Conservation (phyloP, 1,140 invertebrate genomes). For the Tetramorium simillimum region DNA sequence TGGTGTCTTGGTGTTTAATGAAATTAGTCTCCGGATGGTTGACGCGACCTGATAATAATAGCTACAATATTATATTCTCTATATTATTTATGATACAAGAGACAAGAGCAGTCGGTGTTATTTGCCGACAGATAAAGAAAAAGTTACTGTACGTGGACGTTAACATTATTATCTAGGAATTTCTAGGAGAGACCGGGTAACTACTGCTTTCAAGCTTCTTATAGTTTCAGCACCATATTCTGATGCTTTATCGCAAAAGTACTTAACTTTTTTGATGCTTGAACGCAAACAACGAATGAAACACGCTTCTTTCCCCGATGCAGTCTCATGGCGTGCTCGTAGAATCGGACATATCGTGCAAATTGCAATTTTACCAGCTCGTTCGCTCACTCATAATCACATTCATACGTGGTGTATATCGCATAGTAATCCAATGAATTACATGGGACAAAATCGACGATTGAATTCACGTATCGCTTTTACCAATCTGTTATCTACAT, state of each 20-base stretch:
- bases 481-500: conserved; percentile 51
- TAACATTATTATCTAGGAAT: neutral
- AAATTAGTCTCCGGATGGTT: neutral
- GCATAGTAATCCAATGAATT: conserved; percentile 29
- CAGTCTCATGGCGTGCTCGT: neutral
- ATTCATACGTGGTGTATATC: neutral
- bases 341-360: neutral
- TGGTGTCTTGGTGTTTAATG: neutral
- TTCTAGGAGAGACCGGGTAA: neutral
- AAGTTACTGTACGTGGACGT: neutral
- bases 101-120: neutral
- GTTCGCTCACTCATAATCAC: conserved; percentile 22
- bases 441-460: conserved; percentile 24
- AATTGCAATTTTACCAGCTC: conserved; percentile 29
- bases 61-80: neutral
- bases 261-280: neutral
- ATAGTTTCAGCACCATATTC: neutral
- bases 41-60: neutral
- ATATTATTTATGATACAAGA: neutral
- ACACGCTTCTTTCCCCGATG: neutral
- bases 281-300: neutral
- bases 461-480: conserved; percentile 47
- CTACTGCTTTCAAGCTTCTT: neutral
- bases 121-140: neutral
- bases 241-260: neutral